Base-by-base conservation (phyloP, 1,140 invertebrate species). In the Pseudomyrmex pallidus region DNA sequence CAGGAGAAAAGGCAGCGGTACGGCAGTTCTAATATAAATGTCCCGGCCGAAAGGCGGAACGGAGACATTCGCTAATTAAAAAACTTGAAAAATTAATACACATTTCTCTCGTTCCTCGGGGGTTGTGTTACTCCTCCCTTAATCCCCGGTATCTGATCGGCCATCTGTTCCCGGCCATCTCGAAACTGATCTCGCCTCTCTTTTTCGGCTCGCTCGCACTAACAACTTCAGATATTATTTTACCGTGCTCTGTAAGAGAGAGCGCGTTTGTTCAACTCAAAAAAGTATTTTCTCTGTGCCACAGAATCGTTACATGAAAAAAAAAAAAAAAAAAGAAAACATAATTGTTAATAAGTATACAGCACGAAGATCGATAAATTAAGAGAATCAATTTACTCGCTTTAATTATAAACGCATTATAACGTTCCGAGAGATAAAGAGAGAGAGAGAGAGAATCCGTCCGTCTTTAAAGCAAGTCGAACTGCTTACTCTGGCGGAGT, bases 31-130 rank as follows among this genome's bases (percentile, higher is more conserved):
- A 93, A 94, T 94, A 94, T 94, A 94, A 94, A 94, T 94, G 93
- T 94, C 93, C 89, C 87, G 87, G 90, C 83, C 89, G 92, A 91
- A 90, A 93, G 90, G 90, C 91, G 91, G 92, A 92, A 93, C 90
- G 92, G 92, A 94, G 94, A 94, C 94, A 94, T 94, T 94, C 94
- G 92, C 93, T 94, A 94, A 94, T 94, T 94, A 94, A 94, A 94
- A 94, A 94, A 94, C 94, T 94, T 94, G 94, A 94, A 94, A 94
- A 94, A 94, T 94, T 94, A 94, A 94, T 94, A 94, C 93, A 94
- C 93, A 94, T 94, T 94, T 94, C 91, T 94, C 93, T 93, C 90
- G 89, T 89, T 87, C 82, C 89, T 87, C 77, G 17, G 70, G 90
- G 84, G 88, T 92, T 91, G 87, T 91, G 89, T 91, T 90, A 91